A percentile compares a stretch with the other conserved stretches of the same genome.
These are phyloP conservation scores for Stictonetta naevosa DNA, from an alignment of 2,113 vertebrate species.

Conservation along the genomic window DNA sequence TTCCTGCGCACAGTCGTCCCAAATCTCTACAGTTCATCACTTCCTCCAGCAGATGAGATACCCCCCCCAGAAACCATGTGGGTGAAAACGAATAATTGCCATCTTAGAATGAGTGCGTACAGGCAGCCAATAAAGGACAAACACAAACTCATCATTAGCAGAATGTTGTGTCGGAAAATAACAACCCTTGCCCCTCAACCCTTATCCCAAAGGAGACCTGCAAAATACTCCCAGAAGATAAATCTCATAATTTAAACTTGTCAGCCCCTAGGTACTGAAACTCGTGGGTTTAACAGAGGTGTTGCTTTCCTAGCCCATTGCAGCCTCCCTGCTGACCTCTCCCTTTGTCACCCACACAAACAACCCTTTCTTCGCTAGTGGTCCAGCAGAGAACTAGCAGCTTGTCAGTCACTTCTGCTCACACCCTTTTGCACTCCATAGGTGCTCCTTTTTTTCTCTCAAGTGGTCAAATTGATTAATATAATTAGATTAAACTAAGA, in stretches of 20 bases:
- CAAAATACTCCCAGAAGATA: not conserved
- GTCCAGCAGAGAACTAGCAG: not conserved
- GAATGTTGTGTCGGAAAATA: not conserved
- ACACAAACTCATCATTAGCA: not conserved
- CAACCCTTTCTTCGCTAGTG: not conserved
- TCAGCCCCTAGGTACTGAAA: not conserved
- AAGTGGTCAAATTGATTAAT: conserved; percentile 30
- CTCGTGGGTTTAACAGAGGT: not conserved
- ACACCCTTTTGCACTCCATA: not conserved
- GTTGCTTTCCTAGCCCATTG: not conserved
- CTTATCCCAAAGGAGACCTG: not conserved
- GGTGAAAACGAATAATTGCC: not conserved
- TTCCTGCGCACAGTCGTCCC: not conserved
- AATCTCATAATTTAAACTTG: not conserved
- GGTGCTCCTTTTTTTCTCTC: not conserved
- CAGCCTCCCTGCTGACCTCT: not conserved
- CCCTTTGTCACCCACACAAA: conserved; percentile 18
- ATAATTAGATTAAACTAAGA: conserved; percentile 57
- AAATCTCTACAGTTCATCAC: not conserved
- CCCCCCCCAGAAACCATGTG: not conserved
- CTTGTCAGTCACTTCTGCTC: conserved; percentile 20
- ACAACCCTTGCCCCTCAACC: not conserved
- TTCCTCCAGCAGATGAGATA: not conserved
- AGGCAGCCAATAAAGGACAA: not conserved
- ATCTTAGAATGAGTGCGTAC: not conserved